A percentile compares a stretch with the other conserved stretches of the same genome.
Conservation (phyloP, 2,113 vertebrate species). For the Cyprinodon tularosa region DNA sequence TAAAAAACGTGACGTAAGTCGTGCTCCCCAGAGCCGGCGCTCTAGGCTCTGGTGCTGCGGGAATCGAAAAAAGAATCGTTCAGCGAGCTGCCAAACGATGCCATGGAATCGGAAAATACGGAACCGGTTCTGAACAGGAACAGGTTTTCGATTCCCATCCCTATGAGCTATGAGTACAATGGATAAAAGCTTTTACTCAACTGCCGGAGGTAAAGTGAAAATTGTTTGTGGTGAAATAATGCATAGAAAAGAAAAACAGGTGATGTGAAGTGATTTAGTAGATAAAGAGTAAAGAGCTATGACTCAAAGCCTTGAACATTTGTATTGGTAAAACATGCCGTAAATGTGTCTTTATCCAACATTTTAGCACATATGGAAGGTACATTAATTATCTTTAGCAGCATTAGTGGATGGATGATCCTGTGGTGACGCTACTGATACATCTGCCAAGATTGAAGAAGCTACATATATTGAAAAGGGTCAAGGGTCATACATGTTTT, state of each 20-base stretch:
- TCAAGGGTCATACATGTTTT: conserved; percentile 62
- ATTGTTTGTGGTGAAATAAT: conserved; percentile 23
- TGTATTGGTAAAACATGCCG: neutral
- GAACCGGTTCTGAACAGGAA: too few relatives aligned
- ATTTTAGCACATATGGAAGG: neutral
- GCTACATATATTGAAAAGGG: conserved; percentile 29
- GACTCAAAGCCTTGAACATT: conserved; percentile 12
- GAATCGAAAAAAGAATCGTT: too few relatives aligned
- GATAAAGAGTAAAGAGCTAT: neutral
- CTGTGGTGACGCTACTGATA: conserved; percentile 11
- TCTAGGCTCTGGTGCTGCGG: too few relatives aligned
- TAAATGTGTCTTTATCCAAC: too few relatives aligned
- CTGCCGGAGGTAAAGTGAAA: conserved; percentile 29
- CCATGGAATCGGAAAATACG: too few relatives aligned
- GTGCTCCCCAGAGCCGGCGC: too few relatives aligned
- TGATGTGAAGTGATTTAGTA: conserved; percentile 21
- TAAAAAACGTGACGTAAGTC: too few relatives aligned
- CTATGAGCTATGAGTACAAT: conserved; percentile 10
- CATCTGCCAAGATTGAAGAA: conserved; percentile 39
- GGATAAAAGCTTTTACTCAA: conserved; percentile 32
- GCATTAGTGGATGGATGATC: conserved; percentile 4
- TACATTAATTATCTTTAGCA: conserved; percentile 3
- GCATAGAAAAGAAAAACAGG: conserved; percentile 7
- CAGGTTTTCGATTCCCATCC: too few relatives aligned
- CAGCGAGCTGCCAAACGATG: too few relatives aligned